Evolutionary conservation across 1,140 invertebrate genomes (phyloP), one percentile per base, ranked within the genome.

Genomic region (Ladona fulva): DNA sequence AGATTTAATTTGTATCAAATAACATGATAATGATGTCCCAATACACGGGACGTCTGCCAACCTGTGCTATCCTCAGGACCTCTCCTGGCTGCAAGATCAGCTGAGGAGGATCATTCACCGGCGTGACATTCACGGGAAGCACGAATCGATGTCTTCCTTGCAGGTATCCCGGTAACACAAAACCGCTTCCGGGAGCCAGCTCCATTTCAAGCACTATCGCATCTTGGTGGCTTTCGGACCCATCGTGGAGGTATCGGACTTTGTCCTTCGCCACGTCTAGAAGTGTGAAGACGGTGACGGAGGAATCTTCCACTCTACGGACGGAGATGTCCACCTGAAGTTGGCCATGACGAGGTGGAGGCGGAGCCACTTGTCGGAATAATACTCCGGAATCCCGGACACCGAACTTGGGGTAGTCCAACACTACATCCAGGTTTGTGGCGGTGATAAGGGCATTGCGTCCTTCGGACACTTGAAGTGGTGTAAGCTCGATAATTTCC

Each of bases 191-290:
- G 12, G 91, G 88, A 42, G 91, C 87, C 79, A 96, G 87, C 82
- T 94, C 91, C 86, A 98, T 89, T 83, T 97, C 94, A 66, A 98
- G 86, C 0, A 92, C 90, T 80, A 97, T 91, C 76, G 89, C 90
- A 85, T 98, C 97, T 82, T 92, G 90, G 77, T 90, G 89, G 79
- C 90, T 93, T 84, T 98, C 96, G 19, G 92, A 91, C 3, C 96
- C 96, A 84, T 97, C 94, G 86, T 98, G 96, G 25, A 93, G 89
- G 83, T 97, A 97, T 79, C 91, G 91, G 0, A 97, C 91, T 87
- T 93, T 93, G 84, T 92, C 90, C 79, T 89, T 89, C 78, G 90
- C 88, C 74, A 95, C 83, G 84, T 95, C 93, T 78, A 90, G 85
- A 3, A 93, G 85, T 0, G 92, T 92, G 83, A 95, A 95, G 24